phyloP scores from a whole-genome alignment of 2,888 invertebrate species.

The Biston stratarius region DNA sequence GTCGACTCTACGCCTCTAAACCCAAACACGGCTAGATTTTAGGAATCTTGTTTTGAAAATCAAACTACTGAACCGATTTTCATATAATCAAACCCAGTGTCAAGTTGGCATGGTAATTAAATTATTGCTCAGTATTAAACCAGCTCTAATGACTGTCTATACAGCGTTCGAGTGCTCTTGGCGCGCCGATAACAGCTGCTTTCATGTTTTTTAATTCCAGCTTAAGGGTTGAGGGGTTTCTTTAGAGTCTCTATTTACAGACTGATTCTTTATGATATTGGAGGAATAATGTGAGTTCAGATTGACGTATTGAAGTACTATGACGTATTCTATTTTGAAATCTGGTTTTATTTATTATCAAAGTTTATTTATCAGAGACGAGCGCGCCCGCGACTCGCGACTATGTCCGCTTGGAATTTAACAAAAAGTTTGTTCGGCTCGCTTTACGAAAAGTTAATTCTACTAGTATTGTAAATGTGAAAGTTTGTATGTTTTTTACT shows the following conservation, averaged over 20 bases:
- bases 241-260: constrained; percentile 46
- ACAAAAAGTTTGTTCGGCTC: no score
- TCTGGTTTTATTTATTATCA: background rate
- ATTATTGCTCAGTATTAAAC: constrained; percentile 77
- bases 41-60: no score
- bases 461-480: no score
- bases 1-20: no score
- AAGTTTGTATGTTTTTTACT: no score
- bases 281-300: background rate
- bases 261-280: constrained; percentile 22
- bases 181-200: constrained; percentile 62
- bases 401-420: no score
- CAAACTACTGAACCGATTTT: no score
- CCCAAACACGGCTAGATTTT: no score
- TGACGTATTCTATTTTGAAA: background rate
- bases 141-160: constrained; percentile 71
- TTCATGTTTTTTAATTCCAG: constrained; percentile 65
- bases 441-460: no score
- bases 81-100: constrained; percentile 46
- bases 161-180: constrained; percentile 63
- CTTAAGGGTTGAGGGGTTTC: constrained; percentile 52
- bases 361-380: no score
- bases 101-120: constrained; percentile 77
- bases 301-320: background rate
- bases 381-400: no score